Percentiles rank a stretch among this genome's conserved stretches.
Conservation (phyloP, 1,140 invertebrate genomes). For the Drosophila navojoa region DNA sequence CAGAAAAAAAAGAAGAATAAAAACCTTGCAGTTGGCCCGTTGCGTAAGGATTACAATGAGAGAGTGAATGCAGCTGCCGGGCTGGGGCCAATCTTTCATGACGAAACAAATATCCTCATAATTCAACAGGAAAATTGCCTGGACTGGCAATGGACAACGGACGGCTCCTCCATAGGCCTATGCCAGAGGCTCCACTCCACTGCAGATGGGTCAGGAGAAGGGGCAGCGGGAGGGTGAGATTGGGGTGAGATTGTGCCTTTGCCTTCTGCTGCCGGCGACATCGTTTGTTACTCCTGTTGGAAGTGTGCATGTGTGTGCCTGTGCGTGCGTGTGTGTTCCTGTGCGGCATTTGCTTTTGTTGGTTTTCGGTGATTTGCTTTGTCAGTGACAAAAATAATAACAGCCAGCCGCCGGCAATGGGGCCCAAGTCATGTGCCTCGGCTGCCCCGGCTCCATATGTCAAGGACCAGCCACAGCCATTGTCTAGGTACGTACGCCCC, state of each 20-base stretch:
- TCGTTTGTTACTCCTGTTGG: conserved; percentile 64
- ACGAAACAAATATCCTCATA: conserved; percentile 82
- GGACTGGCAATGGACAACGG: conserved; percentile 32
- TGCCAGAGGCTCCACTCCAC: conserved; percentile 28
- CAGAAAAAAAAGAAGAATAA: conserved; percentile 53
- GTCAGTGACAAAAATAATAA: conserved; percentile 82
- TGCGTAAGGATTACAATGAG: conserved; percentile 67
- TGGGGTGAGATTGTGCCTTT: neutral
- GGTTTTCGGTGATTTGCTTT: conserved; percentile 82
- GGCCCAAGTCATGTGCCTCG: conserved; percentile 49
- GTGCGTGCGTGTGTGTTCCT: conserved; percentile 11
- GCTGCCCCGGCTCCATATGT: conserved; percentile 61
- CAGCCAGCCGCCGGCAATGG: conserved; percentile 65
- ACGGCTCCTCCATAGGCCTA: conserved; percentile 32
- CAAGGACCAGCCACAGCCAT: conserved; percentile 56
- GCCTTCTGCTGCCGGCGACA: conserved; percentile 35
- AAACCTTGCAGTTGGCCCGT: conserved; percentile 48
- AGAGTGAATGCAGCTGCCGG: conserved; percentile 31
- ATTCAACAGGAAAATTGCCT: conserved; percentile 81
- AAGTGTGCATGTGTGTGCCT: conserved; percentile 2
- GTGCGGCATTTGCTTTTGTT: conserved; percentile 56
- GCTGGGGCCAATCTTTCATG: conserved; percentile 78
- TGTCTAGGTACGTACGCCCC: conserved; percentile 33
- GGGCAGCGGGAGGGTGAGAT: too few species aligned
- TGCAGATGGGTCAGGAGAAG: neutral